These are phyloP conservation scores for Homarus gammarus DNA, from an alignment of 2,888 invertebrate species.

Conservation along the genomic window DNA sequence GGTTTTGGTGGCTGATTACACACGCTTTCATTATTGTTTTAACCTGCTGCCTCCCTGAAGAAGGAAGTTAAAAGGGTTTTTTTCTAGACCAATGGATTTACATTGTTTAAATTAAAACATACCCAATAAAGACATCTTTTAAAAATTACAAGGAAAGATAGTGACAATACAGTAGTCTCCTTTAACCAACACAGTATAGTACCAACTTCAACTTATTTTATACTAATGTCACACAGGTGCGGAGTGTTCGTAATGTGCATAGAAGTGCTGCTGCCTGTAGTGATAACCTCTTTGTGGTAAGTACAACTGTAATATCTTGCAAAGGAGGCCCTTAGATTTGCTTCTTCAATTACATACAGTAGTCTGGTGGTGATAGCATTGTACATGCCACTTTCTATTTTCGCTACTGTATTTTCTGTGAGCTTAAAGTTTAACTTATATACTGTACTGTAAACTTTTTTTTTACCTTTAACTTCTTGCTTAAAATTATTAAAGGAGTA, in stretches of 20 bases:
- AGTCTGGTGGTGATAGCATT: no score
- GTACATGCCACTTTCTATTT: not conserved
- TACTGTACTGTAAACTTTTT: not conserved
- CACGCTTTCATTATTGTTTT: no score
- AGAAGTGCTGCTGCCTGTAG: slow-evolving; percentile 38
- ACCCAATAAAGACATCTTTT: not conserved
- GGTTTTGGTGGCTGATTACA: no score
- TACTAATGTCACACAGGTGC: slow-evolving; percentile 32
- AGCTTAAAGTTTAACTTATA: not conserved
- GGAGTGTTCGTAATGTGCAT: slow-evolving; percentile 42
- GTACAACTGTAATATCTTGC: slow-evolving; percentile 4
- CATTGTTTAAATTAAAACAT: not conserved
- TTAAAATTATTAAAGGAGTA: no score
- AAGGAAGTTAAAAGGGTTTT: not conserved
- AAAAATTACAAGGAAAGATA: not conserved
- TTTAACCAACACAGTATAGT: not conserved
- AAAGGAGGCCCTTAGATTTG: no score
- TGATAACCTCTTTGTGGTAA: slow-evolving; percentile 56
- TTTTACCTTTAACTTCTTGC: no score
- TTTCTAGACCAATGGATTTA: not conserved
- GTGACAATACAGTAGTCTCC: not conserved
- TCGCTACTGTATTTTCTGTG: not conserved
- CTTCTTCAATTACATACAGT: no score
- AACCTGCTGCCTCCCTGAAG: no score
- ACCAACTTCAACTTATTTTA: not conserved